A percentile compares a stretch with the other conserved stretches of the same genome.
Evolutionary conservation across 2,113 vertebrate species (phyloP).

Genomic region (Oreochromis tanganicae): DNA sequence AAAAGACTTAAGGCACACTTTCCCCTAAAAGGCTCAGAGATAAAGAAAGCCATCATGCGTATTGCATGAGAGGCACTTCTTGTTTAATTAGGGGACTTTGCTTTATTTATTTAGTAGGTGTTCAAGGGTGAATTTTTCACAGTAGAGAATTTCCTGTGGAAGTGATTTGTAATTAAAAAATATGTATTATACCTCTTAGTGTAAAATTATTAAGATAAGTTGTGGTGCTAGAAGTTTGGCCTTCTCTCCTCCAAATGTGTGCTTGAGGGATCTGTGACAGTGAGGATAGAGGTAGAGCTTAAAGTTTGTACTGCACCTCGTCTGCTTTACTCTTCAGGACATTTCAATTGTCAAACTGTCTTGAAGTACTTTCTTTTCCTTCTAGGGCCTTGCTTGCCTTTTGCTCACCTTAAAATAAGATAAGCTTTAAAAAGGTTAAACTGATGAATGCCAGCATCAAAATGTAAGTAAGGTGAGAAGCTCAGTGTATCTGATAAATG

Average conservation of each 20-base stretch:
- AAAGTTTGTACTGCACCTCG: neutral
- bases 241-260: neutral
- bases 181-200: neutral
- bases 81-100: conserved; percentile 47
- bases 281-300: neutral
- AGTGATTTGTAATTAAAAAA: conserved; percentile 43
- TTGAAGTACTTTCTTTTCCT: neutral
- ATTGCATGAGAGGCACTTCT: conserved; percentile 32
- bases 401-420: conserved; percentile 4
- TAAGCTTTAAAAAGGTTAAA: neutral
- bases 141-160: conserved; percentile 13
- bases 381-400: neutral
- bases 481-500: neutral
- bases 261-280: neutral
- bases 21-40: conserved; percentile 25
- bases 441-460: neutral
- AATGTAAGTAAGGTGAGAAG: neutral
- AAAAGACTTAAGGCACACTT: conserved; percentile 31
- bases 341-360: neutral
- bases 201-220: neutral
- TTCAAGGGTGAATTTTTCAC: conserved; percentile 3
- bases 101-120: conserved; percentile 45
- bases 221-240: neutral
- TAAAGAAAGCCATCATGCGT: conserved; percentile 32
- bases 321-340: neutral